phyloP scores from a whole-genome alignment of 1,140 invertebrate species.

The Chironomus striatipennis region DNA sequence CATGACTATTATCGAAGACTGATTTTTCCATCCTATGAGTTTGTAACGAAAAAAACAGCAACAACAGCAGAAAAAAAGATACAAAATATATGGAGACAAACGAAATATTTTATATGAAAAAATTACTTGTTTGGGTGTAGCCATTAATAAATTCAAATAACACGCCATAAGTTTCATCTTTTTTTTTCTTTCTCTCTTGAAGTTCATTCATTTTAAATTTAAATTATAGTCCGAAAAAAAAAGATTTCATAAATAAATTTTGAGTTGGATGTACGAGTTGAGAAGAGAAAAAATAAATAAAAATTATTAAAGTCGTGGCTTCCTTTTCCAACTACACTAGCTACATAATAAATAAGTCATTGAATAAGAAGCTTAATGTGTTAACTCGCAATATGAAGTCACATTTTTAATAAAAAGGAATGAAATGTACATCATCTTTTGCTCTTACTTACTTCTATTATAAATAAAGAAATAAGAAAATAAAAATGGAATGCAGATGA shows the following conservation, averaged over 20 bases:
- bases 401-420: background rate
- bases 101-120: background rate
- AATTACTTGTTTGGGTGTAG: slow-evolving; percentile 1
- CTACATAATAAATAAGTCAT: slow-evolving; percentile 19
- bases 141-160: slow-evolving; percentile 9
- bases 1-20: too few species aligned
- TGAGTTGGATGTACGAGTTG: background rate
- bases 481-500: slow-evolving; percentile 2
- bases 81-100: slow-evolving; percentile 4
- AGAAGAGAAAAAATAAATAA: background rate
- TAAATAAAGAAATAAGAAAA: background rate
- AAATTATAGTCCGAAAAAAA: slow-evolving; percentile 3
- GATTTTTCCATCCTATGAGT: too few species aligned
- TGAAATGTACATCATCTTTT: too few species aligned
- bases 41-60: background rate
- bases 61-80: background rate
- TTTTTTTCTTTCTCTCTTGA: background rate
- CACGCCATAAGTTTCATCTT: background rate
- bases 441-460: too few species aligned
- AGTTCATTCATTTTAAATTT: slow-evolving; percentile 15
- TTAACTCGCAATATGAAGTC: slow-evolving; percentile 14
- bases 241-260: too few species aligned
- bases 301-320: background rate
- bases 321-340: background rate
- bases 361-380: slow-evolving; percentile 10